Evolutionary conservation across 2,113 vertebrate genomes (phyloP), one percentile per base, ranked within the genome.

Genomic region (Cettia cetti): DNA sequence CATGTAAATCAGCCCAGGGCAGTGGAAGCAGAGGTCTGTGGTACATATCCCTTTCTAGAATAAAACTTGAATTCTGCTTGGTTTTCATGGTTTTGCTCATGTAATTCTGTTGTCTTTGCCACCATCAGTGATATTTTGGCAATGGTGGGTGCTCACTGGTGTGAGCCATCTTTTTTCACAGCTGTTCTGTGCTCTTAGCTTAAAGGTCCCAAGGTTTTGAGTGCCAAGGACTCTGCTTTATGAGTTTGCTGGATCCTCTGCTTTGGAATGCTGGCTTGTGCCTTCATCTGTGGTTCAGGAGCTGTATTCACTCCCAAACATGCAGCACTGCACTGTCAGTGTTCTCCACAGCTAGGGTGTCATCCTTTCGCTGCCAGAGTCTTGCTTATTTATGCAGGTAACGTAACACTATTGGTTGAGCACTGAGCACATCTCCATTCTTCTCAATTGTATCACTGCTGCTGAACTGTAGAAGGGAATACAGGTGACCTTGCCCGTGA

Each of bases 391-490:
- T 75, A 7, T 72, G 12, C 22, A 61, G n/a, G 22, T 68, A 71
- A 30, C 28, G 0, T 45, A 63, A 37, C 1, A 3, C 20, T 81
- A 2, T 37, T 56, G 37, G 4, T 31, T 3, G 1, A 71, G 59
- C 39, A 24, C 42, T 19, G 71, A 57, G 35, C 17, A 21, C 5
- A 7, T 52, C 45, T 90, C 42, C n/a, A 20, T 0, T 2, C 57
- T 52, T 89, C 28, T 81, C 49, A 61, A 15, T 39, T 11, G 3
- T 50, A 77, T 76, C 21, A 6, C 12, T 88, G 63, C 52, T 40
- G n/a, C 24, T 86, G 39, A 39, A 28, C 35, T 39, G 11, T 61
- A 39, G 59, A 60, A 13, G 35, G 35, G 17, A 39, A 28, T 39
- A 19, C 26, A 28, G 16, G 24, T 39, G 26, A 39, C 59, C 59